Conservation (phyloP, 2,888 invertebrate genomes). For the Camptogramma bilineatum region DNA sequence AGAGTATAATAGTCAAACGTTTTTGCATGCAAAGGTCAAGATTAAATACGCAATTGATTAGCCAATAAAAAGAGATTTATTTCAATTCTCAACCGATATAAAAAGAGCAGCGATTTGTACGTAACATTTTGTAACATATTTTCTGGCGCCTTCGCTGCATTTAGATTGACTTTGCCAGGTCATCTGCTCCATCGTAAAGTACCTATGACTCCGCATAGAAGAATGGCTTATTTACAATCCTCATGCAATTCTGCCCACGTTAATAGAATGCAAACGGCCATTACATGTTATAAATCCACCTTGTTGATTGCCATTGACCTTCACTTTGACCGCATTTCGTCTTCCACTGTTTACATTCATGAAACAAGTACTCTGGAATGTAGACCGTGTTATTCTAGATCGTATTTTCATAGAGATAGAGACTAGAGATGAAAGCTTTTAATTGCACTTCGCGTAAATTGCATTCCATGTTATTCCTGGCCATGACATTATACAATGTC, state of each 20-base stretch:
- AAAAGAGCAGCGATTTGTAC: too few species aligned
- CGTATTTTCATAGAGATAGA: constrained; percentile 15
- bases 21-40: too few species aligned
- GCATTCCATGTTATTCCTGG: constrained; percentile 40
- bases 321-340: constrained; percentile 40
- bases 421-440: constrained; percentile 8
- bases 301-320: constrained; percentile 37
- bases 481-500: constrained; percentile 35
- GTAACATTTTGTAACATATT: background rate
- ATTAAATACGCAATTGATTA: too few species aligned
- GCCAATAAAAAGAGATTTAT: too few species aligned
- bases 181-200: constrained; percentile 14
- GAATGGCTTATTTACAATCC: constrained; percentile 37
- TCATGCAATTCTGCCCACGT: constrained; percentile 25
- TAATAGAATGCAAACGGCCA: constrained; percentile 30
- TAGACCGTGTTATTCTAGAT: constrained; percentile 24
- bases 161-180: constrained; percentile 15
- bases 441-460: constrained; percentile 32
- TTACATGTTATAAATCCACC: constrained; percentile 38
- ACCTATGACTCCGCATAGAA: constrained; percentile 26
- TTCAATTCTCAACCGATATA: too few species aligned
- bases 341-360: constrained; percentile 39
- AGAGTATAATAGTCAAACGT: too few species aligned
- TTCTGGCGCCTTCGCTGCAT: background rate
- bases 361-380: constrained; percentile 13